Conservation (phyloP, 2,888 invertebrate genomes). For the Cryptophagus acutangulus region DNA sequence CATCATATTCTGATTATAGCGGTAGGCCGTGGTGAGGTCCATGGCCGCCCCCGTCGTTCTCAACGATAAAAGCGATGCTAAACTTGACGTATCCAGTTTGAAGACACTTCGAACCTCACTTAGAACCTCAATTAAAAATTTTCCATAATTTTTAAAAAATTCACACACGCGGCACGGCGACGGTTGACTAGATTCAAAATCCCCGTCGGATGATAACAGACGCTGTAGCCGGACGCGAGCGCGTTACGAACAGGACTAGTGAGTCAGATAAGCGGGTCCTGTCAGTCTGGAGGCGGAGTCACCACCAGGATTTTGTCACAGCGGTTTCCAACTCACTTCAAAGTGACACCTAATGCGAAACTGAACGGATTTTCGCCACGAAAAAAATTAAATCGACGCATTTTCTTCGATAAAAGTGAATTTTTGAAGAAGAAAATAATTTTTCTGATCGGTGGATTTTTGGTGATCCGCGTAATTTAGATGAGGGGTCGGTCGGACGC, state of each 20-base stretch:
- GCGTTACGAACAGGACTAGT: constrained; percentile 45
- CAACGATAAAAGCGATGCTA: constrained; percentile 61
- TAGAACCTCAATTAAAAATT: background rate
- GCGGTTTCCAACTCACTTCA: constrained; percentile 47
- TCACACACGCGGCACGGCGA: background rate
- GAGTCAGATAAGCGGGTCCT: constrained; percentile 45
- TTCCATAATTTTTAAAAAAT: background rate
- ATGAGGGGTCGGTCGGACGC: constrained; percentile 45
- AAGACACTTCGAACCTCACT: no score
- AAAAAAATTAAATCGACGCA: background rate
- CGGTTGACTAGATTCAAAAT: constrained; percentile 29
- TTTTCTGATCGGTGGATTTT: constrained; percentile 37
- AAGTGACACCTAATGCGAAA: constrained; percentile 35
- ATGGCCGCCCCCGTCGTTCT: constrained; percentile 67
- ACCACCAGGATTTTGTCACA: constrained; percentile 49
- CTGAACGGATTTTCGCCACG: background rate
- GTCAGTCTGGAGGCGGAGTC: constrained; percentile 42
- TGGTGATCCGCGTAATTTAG: constrained; percentile 40
- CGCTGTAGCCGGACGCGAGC: constrained; percentile 37
- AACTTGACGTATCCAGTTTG: constrained; percentile 65
- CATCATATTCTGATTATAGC: constrained; percentile 98
- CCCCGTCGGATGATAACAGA: constrained; percentile 40
- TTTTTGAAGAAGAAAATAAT: no score
- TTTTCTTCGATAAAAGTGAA: background rate
- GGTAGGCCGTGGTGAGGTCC: constrained; percentile 90